These are phyloP conservation scores for Salpingus planirostris DNA, from an alignment of 2,888 invertebrate species.

Conservation along the genomic window DNA sequence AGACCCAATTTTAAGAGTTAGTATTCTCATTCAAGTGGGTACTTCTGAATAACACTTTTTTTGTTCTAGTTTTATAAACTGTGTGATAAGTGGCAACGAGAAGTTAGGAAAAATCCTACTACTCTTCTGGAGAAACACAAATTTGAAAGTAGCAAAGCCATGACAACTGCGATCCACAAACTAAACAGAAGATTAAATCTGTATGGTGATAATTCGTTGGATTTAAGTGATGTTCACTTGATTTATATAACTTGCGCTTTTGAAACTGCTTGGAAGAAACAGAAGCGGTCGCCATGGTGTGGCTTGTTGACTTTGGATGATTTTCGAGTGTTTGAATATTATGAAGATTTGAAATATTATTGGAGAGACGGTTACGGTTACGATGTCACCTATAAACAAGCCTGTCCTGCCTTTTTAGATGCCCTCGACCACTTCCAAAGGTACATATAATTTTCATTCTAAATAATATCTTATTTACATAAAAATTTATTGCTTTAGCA, in stretches of 20 bases:
- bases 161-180: conserved; percentile 48
- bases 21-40: conserved; percentile 4
- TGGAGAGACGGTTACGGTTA: conserved; percentile 78
- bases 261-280: conserved; percentile 72
- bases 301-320: conserved; percentile 1
- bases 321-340: conserved; percentile 49
- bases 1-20: conserved; percentile 38
- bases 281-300: conserved; percentile 66
- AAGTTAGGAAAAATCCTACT: conserved; percentile 32
- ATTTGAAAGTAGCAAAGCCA: conserved; percentile 27
- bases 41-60: conserved; percentile 2
- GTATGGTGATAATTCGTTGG: conserved; percentile 39
- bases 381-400: conserved; percentile 62
- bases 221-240: conserved; percentile 48
- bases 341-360: conserved; percentile 68
- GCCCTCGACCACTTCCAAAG: conserved; percentile 56
- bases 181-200: conserved; percentile 56
- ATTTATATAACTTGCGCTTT: conserved; percentile 71
- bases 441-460: conserved; percentile 40
- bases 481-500: conserved; percentile 19
- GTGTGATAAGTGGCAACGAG: conserved; percentile 34
- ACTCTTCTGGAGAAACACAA: conserved; percentile 22
- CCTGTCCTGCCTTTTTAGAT: conserved; percentile 64
- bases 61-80: conserved; percentile 37
- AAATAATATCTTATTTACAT: conserved; percentile 2